These are phyloP conservation scores for Lepidurus apus DNA, from an alignment of 1,140 invertebrate species.

Conservation along the genomic window DNA sequence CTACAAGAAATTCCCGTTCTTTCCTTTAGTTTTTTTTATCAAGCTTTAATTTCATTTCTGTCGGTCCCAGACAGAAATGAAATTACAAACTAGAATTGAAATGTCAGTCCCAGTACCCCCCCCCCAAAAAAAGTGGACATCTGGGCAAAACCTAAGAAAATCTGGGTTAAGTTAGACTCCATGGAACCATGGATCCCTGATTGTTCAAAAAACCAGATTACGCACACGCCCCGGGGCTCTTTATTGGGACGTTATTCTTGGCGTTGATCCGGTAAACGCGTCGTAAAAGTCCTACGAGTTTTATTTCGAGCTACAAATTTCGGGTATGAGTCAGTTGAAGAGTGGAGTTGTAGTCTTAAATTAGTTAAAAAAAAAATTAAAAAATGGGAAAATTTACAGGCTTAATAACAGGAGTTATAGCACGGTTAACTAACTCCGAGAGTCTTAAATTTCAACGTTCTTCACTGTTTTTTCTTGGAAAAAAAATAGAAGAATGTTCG, in stretches of 20 bases:
- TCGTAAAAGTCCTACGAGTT: constrained; percentile 18
- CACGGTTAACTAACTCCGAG: too few species aligned
- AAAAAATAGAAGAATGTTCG: constrained; percentile 16
- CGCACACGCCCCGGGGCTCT: not conserved
- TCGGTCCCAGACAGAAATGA: too few species aligned
- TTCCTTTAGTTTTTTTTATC: too few species aligned
- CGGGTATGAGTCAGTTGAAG: not conserved
- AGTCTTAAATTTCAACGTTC: too few species aligned
- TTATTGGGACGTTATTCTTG: constrained; percentile 11
- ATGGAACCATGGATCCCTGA: not conserved
- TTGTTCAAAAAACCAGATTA: not conserved
- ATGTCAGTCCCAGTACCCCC: too few species aligned
- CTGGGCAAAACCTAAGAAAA: not conserved
- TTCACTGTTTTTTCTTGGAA: not conserved
- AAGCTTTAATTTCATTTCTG: too few species aligned
- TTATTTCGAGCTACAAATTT: constrained; percentile 8
- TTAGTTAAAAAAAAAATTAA: too few species aligned
- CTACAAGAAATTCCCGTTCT: too few species aligned
- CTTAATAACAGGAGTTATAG: too few species aligned
- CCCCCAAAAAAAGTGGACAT: not conserved
- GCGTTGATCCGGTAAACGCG: constrained; percentile 1
- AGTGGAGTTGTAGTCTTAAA: too few species aligned
- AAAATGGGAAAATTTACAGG: too few species aligned
- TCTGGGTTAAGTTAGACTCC: constrained; percentile 13
- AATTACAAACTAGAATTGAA: too few species aligned